phyloP scores from a whole-genome alignment of 2,888 invertebrate species.

The Drosophila lutescens region DNA sequence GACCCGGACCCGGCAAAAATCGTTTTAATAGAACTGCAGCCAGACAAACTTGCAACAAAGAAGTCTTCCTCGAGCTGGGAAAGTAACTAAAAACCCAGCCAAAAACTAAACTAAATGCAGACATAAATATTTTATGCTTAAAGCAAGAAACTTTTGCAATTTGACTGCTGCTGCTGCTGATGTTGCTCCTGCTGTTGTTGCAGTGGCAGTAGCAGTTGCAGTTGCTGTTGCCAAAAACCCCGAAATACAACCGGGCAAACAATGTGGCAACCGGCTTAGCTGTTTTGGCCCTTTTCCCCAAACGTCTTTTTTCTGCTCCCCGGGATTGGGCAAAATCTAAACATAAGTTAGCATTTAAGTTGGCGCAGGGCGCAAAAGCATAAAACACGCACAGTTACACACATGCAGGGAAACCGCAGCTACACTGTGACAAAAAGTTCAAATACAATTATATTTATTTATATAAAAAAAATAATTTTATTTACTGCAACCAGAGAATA shows the following conservation, averaged over 20 bases:
- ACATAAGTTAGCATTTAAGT: constrained; percentile 77
- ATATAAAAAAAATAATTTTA: neutral
- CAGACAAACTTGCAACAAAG: constrained; percentile 62
- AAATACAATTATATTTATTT: neutral
- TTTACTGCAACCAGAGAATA: neutral
- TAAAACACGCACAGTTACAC: constrained; percentile 69
- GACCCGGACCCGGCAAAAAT: constrained; percentile 59
- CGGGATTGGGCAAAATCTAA: constrained; percentile 66
- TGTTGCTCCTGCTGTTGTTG: constrained; percentile 44
- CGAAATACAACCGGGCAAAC: constrained; percentile 47
- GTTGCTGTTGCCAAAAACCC: constrained; percentile 64
- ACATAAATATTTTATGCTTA: constrained; percentile 78
- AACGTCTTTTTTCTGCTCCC: constrained; percentile 38
- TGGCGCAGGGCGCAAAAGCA: constrained; percentile 74
- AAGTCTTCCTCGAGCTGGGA: constrained; percentile 56
- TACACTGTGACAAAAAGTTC: neutral
- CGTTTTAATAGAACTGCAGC: constrained; percentile 65
- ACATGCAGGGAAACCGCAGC: constrained; percentile 27
- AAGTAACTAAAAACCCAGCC: constrained; percentile 64
- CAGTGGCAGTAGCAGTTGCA: constrained; percentile 41
- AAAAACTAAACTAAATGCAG: constrained; percentile 75
- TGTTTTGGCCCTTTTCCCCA: constrained; percentile 30
- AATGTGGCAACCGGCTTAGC: constrained; percentile 61
- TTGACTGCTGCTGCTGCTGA: constrained; percentile 66
- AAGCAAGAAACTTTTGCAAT: constrained; percentile 78